Evolutionary conservation across 2,888 invertebrate species (phyloP).

Genomic region (Mamestra brassicae): DNA sequence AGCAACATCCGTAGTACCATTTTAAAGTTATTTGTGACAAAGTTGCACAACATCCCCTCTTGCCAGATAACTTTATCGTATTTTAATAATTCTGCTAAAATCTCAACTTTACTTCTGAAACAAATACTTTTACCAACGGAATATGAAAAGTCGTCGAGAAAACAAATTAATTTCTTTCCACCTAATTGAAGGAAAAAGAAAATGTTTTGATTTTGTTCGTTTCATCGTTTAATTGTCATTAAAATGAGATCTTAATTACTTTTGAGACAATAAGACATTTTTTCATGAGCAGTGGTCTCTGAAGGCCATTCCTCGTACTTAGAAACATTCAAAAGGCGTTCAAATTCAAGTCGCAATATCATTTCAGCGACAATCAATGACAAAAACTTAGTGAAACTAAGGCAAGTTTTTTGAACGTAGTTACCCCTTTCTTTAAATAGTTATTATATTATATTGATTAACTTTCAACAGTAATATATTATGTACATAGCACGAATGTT

Average conservation of each 20-base stretch:
- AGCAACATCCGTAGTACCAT: constrained; percentile 19
- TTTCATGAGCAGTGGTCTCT: background rate
- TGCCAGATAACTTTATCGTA: constrained; percentile 34
- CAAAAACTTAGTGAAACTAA: too few species aligned
- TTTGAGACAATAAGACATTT: background rate
- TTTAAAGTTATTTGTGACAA: constrained; percentile 34
- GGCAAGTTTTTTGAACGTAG: too few species aligned
- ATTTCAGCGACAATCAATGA: too few species aligned
- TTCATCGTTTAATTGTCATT: background rate
- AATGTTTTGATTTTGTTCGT: background rate
- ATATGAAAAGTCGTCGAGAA: constrained; percentile 5
- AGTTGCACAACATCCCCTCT: constrained; percentile 27
- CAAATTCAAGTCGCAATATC: too few species aligned
- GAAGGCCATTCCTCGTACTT: too few species aligned
- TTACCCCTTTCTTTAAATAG: too few species aligned
- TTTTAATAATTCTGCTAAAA: constrained; percentile 41
- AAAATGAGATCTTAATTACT: background rate
- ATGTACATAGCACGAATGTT: too few species aligned
- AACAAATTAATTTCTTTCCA: constrained; percentile 14
- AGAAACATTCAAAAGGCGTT: too few species aligned
- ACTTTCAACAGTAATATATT: too few species aligned
- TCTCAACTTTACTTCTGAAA: constrained; percentile 35
- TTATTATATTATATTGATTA: too few species aligned
- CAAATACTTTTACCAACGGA: constrained; percentile 29
- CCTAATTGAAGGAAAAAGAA: constrained; percentile 14